phyloP scores from a whole-genome alignment of 2,113 vertebrate species.

The Bubo scandiacus region DNA sequence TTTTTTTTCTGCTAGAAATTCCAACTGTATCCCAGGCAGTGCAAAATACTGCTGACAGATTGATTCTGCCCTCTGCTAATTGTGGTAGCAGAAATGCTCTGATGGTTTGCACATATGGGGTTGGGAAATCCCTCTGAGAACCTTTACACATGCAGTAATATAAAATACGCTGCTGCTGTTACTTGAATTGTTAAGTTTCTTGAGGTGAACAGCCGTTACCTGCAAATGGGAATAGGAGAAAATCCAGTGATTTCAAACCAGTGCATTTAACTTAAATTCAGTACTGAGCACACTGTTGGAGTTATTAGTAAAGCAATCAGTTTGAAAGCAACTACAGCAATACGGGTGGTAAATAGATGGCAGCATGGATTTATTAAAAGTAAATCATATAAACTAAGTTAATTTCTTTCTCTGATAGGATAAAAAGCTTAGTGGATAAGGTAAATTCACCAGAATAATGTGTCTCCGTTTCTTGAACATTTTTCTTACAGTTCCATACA shows the following conservation, averaged over 20 bases:
- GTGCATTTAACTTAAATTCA: constrained; percentile 9
- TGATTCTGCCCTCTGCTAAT: not conserved
- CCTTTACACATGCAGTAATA: not conserved
- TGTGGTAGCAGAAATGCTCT: not conserved
- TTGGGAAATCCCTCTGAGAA: not conserved
- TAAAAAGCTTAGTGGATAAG: constrained; percentile 45
- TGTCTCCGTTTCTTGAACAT: not conserved
- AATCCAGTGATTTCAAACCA: not conserved
- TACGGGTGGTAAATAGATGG: constrained; percentile 32
- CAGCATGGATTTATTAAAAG: constrained; percentile 46
- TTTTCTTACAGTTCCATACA: not conserved
- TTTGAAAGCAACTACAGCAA: not conserved
- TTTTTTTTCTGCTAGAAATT: not conserved
- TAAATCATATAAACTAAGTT: constrained; percentile 33
- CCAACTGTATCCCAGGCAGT: not conserved
- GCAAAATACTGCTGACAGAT: not conserved
- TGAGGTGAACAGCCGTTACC: not conserved
- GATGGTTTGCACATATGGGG: not conserved
- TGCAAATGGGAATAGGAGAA: not conserved
- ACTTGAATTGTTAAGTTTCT: not conserved
- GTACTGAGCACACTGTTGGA: not conserved
- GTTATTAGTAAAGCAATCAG: not conserved
- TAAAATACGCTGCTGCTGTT: not conserved
- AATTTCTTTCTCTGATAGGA: constrained; percentile 43
- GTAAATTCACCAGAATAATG: constrained; percentile 30